Evolutionary conservation across 2,888 invertebrate species (phyloP).

Genomic region (Leptopilina syphax): DNA sequence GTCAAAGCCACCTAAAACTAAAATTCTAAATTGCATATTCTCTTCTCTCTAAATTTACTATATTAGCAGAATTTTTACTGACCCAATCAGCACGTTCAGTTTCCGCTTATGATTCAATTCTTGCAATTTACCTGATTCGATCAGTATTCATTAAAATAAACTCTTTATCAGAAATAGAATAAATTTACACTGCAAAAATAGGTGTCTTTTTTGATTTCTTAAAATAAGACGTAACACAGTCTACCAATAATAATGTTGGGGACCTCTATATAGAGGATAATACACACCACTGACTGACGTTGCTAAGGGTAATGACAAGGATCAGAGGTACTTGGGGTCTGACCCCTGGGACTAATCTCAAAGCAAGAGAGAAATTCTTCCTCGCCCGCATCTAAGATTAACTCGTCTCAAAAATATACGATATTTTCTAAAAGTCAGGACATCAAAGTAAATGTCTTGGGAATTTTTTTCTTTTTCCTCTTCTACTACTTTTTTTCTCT

Average conservation of each 20-base stretch:
- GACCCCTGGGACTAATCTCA: conserved; percentile 15
- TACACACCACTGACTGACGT: background rate
- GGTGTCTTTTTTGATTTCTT: no score
- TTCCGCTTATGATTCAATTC: no score
- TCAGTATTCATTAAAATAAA: no score
- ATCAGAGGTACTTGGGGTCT: conserved; percentile 15
- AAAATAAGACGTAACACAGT: no score
- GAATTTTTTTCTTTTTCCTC: background rate
- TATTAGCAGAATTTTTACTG: no score
- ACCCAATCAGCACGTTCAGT: no score
- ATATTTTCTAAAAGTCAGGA: conserved; percentile 12
- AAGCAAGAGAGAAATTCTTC: conserved; percentile 10
- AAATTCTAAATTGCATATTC: no score
- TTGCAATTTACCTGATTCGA: no score
- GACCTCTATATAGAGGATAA: background rate
- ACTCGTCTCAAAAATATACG: background rate
- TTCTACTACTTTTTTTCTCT: background rate
- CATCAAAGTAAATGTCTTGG: conserved; percentile 12
- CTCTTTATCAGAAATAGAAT: no score
- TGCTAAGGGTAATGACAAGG: conserved; percentile 15
- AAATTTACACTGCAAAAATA: no score
- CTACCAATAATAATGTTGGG: background rate
- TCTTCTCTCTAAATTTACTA: no score
- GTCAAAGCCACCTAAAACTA: no score
- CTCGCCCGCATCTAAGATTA: conserved; percentile 3